A percentile compares a stretch with the other conserved stretches of the same genome.
phyloP scores from a whole-genome alignment of 2,113 vertebrate genomes.

The Sebastes fasciatus region DNA sequence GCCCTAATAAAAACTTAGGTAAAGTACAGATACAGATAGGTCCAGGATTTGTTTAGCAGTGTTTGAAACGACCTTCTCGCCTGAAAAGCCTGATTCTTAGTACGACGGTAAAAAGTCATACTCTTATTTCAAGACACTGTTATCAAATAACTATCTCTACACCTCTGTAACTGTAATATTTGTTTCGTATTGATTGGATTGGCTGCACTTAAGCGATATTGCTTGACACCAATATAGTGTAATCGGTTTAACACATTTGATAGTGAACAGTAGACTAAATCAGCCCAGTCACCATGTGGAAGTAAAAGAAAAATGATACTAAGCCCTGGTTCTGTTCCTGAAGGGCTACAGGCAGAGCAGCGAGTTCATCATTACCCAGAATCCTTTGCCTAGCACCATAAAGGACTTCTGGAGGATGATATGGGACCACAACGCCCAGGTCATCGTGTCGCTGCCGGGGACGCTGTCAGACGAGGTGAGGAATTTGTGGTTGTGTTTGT shows the following conservation, averaged over 20 bases:
- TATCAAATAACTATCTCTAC: background rate
- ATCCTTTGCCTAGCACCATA: slow-evolving; percentile 91
- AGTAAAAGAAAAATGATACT: background rate
- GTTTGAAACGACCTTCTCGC: too few relatives aligned
- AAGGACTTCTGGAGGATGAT: slow-evolving; percentile 99
- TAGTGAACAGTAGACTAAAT: too few relatives aligned
- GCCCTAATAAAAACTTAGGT: too few relatives aligned
- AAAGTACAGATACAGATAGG: background rate
- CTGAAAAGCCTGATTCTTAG: too few relatives aligned
- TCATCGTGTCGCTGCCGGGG: slow-evolving; percentile 92
- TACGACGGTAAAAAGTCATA: too few relatives aligned
- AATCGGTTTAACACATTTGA: too few relatives aligned
- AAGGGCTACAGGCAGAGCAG: slow-evolving; percentile 93
- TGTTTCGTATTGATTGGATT: background rate
- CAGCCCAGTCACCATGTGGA: too few relatives aligned
- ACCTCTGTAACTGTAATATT: background rate
- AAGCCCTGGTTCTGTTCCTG: slow-evolving; percentile 29
- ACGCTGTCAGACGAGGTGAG: slow-evolving; percentile 44
- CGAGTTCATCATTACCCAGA: slow-evolving; percentile 96
- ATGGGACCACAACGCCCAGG: slow-evolving; percentile 94
- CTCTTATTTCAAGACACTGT: too few relatives aligned
- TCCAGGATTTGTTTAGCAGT: background rate
- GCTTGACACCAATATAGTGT: too few relatives aligned
- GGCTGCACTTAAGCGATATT: background rate
- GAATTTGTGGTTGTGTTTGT: too few relatives aligned